Base-by-base conservation (phyloP, 2,888 invertebrate genomes). In the Lepidocyrtoides sp. region DNA sequence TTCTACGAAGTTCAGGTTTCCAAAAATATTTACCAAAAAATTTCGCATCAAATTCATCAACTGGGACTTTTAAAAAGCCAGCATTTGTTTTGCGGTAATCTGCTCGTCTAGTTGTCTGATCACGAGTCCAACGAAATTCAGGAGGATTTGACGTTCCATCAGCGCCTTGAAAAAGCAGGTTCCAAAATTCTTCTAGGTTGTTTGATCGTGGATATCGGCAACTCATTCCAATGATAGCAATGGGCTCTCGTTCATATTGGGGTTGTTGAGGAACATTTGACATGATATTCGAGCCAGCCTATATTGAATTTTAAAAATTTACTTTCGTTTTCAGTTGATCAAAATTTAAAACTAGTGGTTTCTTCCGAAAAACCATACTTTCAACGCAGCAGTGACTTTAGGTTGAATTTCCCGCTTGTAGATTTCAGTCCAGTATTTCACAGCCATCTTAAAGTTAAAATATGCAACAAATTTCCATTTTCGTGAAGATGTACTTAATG, bases 1-100 rank as follows among this genome's bases (percentile, higher is more conserved):
- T n/a, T n/a, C n/a, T n/a, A n/a, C n/a, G n/a, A n/a, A 36, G 36
- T 36, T 36, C 36, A 36, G 36, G 36, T n/a, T n/a, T n/a, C n/a
- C n/a, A n/a, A n/a, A n/a, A n/a, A n/a, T n/a, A n/a, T n/a, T n/a
- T 75, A 48, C 75, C 91, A 63, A 92, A 91, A 26, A 91, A 92
- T 26, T 92, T 92, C 0, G 77, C 72, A 60, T 92, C 92, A 75
- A 81, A 89, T 14, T 86, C 86, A 48, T 86, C 87, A 2, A 92
- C 77, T 0, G 89, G 92, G 17, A 84, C 77, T 14, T 72, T 77
- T 5, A 92, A 72, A 75, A 89, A 92, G 0, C 92, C 92, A 20
- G 92, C 92, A 17, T 88, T 66, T 0, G 75, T 89, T 44, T 83
- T 89, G 0, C 82, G 36, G 23, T n/a, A 48, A 14, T 87, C 87